Evolutionary conservation across 2,797 vertebrate species (phyloP).

Genomic region (Amazona finschi): DNA sequence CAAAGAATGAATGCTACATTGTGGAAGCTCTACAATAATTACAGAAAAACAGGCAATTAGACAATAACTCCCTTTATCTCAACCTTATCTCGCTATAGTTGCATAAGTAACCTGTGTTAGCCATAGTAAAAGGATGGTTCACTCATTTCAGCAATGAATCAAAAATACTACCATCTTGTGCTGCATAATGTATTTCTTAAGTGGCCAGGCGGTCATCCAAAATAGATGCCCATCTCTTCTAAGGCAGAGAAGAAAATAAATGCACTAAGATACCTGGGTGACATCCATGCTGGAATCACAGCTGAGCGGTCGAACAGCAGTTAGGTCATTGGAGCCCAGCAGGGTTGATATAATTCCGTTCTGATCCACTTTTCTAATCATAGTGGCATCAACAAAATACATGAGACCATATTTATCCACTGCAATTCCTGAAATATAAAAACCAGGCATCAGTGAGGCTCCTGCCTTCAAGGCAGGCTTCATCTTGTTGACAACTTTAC

Average conservation of each 20-base stretch:
- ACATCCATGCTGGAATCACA: slow-evolving; percentile 98
- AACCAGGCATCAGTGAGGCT: background rate
- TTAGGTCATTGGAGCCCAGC: slow-evolving; percentile 93
- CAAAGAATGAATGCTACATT: slow-evolving; percentile 44
- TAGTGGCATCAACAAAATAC: slow-evolving; percentile 98
- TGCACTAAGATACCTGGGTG: slow-evolving; percentile 85
- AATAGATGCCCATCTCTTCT: slow-evolving; percentile 28
- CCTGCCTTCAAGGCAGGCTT: background rate
- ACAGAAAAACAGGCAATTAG: slow-evolving; percentile 67
- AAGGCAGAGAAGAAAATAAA: slow-evolving; percentile 18
- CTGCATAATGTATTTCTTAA: slow-evolving; percentile 20
- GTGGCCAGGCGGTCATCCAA: slow-evolving; percentile 29
- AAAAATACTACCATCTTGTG: slow-evolving; percentile 40
- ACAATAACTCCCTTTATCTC: slow-evolving; percentile 60
- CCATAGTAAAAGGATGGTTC: slow-evolving; percentile 22
- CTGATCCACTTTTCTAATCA: slow-evolving; percentile 98
- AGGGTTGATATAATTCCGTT: slow-evolving; percentile 98
- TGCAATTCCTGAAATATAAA: slow-evolving; percentile 84
- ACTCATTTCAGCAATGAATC: slow-evolving; percentile 36
- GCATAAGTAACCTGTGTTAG: slow-evolving; percentile 53
- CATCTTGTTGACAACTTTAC: background rate
- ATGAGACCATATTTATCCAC: slow-evolving; percentile 97
- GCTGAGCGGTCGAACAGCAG: slow-evolving; percentile 86
- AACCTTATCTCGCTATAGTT: slow-evolving; percentile 36
- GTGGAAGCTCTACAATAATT: slow-evolving; percentile 63